Percentiles rank a stretch among this genome's conserved stretches.
These are phyloP conservation scores for Neodon shergylaensis DNA, from an alignment of 2,113 vertebrate genomes.

Conservation along the genomic window DNA sequence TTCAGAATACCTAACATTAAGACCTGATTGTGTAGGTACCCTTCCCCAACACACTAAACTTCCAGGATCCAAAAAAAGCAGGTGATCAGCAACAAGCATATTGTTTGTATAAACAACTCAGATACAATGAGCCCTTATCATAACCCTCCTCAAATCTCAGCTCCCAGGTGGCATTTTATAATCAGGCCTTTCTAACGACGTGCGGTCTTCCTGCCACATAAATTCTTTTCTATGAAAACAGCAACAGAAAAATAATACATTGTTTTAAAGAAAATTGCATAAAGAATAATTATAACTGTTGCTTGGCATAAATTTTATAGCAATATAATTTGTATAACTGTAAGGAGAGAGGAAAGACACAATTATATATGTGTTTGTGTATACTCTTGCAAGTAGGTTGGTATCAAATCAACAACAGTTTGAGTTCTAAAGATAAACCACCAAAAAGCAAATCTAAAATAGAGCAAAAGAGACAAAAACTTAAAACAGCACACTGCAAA, in stretches of 20 bases:
- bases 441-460: conserved; percentile 8
- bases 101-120: background rate
- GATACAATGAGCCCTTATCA: background rate
- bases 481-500: conserved; percentile 39
- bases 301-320: background rate
- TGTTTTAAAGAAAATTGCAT: conserved; percentile 1
- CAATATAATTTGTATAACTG: background rate
- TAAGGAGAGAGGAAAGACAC: background rate
- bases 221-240: conserved; percentile 34
- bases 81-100: background rate
- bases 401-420: background rate
- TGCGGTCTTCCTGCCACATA: background rate
- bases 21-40: background rate
- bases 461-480: background rate
- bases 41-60: background rate
- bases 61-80: conserved; percentile 11
- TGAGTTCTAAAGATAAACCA: conserved; percentile 27
- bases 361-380: background rate
- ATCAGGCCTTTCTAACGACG: background rate
- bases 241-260: background rate
- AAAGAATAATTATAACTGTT: background rate
- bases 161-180: background rate
- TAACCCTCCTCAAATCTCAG: background rate
- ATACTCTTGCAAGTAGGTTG: background rate
- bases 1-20: background rate